Evolutionary conservation across 2,797 vertebrate genomes (phyloP).

Genomic region (Sardinella longiceps): DNA sequence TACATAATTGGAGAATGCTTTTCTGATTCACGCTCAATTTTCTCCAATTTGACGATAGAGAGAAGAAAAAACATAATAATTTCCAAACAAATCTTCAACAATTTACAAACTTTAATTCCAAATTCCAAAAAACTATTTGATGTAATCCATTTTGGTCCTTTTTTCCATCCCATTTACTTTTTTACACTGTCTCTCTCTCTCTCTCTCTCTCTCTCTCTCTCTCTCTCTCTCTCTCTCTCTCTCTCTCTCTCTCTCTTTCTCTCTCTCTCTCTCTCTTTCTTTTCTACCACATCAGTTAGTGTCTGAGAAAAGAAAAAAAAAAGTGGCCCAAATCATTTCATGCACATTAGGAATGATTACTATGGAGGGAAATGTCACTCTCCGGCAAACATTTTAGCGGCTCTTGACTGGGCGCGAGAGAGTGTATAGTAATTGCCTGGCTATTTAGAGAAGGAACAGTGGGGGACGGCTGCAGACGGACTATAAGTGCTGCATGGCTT

Average conservation of each 20-base stretch:
- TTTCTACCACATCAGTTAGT: neutral
- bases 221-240: too few relatives aligned
- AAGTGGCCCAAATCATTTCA: neutral
- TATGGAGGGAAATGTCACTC: constrained; percentile 25
- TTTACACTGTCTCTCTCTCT: too few relatives aligned
- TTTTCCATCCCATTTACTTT: neutral
- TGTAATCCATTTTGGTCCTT: neutral
- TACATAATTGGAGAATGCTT: constrained; percentile 17
- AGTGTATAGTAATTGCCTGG: constrained; percentile 25
- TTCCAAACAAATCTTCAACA: constrained; percentile 12
- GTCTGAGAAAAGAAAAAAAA: constrained; percentile 8
- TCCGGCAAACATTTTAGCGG: constrained; percentile 22
- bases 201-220: too few relatives aligned
- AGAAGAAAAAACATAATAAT: neutral
- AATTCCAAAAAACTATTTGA: neutral
- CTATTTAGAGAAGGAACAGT: constrained; percentile 22
- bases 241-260: neutral
- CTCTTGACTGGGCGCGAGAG: constrained; percentile 9
- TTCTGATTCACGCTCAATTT: constrained; percentile 8
- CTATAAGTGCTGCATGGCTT: constrained; percentile 24
- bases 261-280: neutral
- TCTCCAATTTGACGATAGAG: neutral
- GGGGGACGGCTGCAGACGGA: constrained; percentile 1
- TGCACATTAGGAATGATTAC: constrained; percentile 26
- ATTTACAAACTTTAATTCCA: constrained; percentile 20